Evolutionary conservation across 2,888 invertebrate species (phyloP), one percentile per base, ranked within the genome.

Genomic region (Axea sp.): DNA sequence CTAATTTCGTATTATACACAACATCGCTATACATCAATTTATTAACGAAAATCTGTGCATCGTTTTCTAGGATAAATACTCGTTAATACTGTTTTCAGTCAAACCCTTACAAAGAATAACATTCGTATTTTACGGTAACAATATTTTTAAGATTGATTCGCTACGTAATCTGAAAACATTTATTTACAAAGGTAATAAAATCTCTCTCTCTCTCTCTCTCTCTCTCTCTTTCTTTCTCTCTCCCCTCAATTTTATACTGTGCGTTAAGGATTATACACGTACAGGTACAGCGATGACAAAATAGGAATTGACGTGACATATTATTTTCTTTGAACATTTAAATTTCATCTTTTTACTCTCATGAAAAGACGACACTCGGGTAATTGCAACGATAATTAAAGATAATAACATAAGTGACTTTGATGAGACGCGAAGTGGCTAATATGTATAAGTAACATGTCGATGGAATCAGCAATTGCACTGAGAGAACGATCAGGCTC

Each of bases 361-460:
- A 11, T 15, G 41, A 15, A n/a, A 8, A 19, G 15, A 51, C 43
- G 43, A 31, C 14, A 43, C 8, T 45, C 41, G 19, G 51, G 35
- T 51, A 53, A 65, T 73, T 60, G 35, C 60, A 31, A 47, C 24
- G 59, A 45, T 65, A 59, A 65, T 65, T 59, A 55, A 39, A 67
- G 67, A 73, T 73, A 73, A 73, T 68, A 55, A 73, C 62, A 57
- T 39, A 60, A 73, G 57, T 55, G 67, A 62, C 73, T 68, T 39
- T 62, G 11, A 53, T 31, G 39, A 39, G 49, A 67, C 60, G 45
- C 28, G 64, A 47, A 39, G 35, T 62, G 31, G 62, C 41, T 73
- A 68, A 68, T 57, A 72, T 53, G 51, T 65, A 72, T 51, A 72
- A 9, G 45, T 59, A 37, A 59, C 45, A 8, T 31, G 51, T 59